These are phyloP conservation scores for Trichopoda pennipes DNA, from an alignment of 2,888 invertebrate genomes.

Conservation along the genomic window DNA sequence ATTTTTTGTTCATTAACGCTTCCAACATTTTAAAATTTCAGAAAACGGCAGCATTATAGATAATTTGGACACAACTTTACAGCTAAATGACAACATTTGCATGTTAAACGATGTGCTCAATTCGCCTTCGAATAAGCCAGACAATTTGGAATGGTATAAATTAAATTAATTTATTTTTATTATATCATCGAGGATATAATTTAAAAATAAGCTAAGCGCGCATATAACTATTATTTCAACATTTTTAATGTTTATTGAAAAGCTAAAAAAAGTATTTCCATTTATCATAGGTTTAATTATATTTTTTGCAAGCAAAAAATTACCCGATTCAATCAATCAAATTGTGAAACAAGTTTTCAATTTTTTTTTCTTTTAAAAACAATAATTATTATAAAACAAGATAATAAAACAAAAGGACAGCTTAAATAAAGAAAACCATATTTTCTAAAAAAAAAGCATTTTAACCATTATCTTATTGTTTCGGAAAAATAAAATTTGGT, in stretches of 20 bases:
- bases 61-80: conserved; percentile 72
- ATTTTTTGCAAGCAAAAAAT: conserved; percentile 68
- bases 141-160: conserved; percentile 81
- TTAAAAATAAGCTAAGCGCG: conserved; percentile 60
- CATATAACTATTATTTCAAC: conserved; percentile 63
- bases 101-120: conserved; percentile 94
- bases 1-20: background rate
- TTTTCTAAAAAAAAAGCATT: conserved; percentile 57
- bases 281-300: conserved; percentile 65
- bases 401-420: conserved; percentile 60
- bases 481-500: no score
- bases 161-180: conserved; percentile 75
- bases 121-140: conserved; percentile 90
- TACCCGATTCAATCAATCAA: conserved; percentile 60
- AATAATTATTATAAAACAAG: conserved; percentile 40
- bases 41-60: conserved; percentile 84
- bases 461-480: background rate
- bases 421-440: conserved; percentile 66
- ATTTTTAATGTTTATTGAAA: conserved; percentile 65
- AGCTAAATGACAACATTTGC: conserved; percentile 92
- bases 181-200: conserved; percentile 61
- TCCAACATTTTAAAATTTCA: conserved; percentile 72
- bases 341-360: conserved; percentile 58
- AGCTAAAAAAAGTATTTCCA: conserved; percentile 67
- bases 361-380: conserved; percentile 50